Evolutionary conservation across 2,888 invertebrate species (phyloP), one percentile per base, ranked within the genome.

Genomic region (Aporophyla nigra): DNA sequence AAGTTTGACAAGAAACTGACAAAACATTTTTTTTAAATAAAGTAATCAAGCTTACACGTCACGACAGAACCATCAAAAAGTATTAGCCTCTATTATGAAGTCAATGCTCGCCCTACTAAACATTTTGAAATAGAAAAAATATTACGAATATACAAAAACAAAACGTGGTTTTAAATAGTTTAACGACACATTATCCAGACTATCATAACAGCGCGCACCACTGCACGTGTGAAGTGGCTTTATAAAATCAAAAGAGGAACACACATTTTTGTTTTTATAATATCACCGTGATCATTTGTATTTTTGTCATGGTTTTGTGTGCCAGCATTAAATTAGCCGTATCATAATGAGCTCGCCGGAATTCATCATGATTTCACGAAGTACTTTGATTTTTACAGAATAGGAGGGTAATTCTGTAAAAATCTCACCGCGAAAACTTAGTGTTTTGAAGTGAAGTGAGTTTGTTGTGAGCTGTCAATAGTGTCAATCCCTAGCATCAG

Each of bases 231-330:
- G 68, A 78, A 72, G 67, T 72, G 65, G 65, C 46, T 59, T 70
- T 33, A 40, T 9, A 40, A 69, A 58, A 63, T 58, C 53, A 53
- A 62, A 79, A 67, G 46, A 54, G 19, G 49, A 53, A 56, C 70
- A 24, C 46, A 56, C 27, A 46, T 21, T 40, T n/a, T 49, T 58
- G 16, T 14, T 33, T 54, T 51, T 27, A 27, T 19, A 24, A 40
- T 46, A 43, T 62, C 7, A 58, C 10, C 5, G 43, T 58, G 7
- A 66, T 79, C 54, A 49, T 82, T 79, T 61, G n/a, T 67, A 73
- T 53, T 76, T 27, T 66, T 71, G 33, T 75, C 43, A 66, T 82
- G 80, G 54, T 80, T 72, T 63, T 75, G 76, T 66, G 19, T 58
- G 78, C 67, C 77, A 61, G 68, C 12, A 49, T 77, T 72, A 71